Evolutionary conservation across 2,113 vertebrate genomes (phyloP), one percentile per base, ranked within the genome.

Genomic region (Heterotilapia buettikoferi): DNA sequence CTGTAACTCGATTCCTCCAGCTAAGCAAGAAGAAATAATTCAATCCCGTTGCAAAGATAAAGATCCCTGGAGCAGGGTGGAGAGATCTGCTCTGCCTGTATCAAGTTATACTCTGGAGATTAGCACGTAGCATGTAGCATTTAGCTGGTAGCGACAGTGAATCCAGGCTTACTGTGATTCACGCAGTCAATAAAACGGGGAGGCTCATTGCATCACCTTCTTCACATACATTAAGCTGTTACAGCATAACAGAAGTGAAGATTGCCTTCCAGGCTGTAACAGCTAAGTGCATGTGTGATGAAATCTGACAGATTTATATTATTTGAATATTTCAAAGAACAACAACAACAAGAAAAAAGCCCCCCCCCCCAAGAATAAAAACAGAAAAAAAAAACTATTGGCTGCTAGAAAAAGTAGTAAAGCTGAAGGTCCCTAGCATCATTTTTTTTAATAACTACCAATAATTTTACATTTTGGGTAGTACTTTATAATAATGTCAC

Each of bases 21-120:
- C 97, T 96, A 97, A 97, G 97, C 97, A 97, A 92, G 92, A 96
- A 97, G 96, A 97, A 97, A 98, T 98, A 98, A 99, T 98, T 98
- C 97, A 98, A 98, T 98, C 96, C 97, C 89, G 95, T 96, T 96
- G 96, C 97, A 96, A 95, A 97, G 98, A 97, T 97, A 96, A 97
- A 97, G 97, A 97, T 98, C 97, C 97, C 97, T 90, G 95, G 96
- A 98, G 97, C 95, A 93, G 94, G 93, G 95, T 59, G 91, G 95
- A 97, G 97, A 97, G 97, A 97, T 97, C 96, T 95, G 96, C 96
- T 96, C 95, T 84, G 95, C 88, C 86, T 81, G 93, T 96, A 96
- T 96, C 96, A 96, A 91, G 95, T 96, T 97, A 96, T 95, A 96
- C 96, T 95, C 96, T 95, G 96, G 97, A 97, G 95, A 97, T 96